Base-by-base conservation (phyloP, 2,888 invertebrate genomes). In the Tetrapedia diversipes region DNA sequence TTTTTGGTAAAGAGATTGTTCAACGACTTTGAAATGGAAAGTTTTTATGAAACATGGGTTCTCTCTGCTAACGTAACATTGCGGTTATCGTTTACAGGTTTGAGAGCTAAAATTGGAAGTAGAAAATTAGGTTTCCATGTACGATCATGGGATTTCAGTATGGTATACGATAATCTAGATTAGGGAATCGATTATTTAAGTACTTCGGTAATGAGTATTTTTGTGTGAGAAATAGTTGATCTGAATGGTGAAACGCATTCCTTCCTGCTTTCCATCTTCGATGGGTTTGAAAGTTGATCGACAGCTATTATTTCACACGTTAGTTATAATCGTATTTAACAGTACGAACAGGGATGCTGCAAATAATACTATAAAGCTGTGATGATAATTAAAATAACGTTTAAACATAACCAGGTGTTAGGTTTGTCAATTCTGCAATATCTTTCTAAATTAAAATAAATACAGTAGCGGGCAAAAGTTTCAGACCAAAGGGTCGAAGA, bases 71-170 rank as follows among this genome's bases (percentile, higher is more conserved):
- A n/a, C n/a, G 37, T 37, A 27, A 14, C 3, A 37, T 37, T 43
- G 27, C 10, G n/a, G n/a, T 27, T 34, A 22, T 29, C 16, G 24
- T n/a, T 24, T 6, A n/a, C 37, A 24, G n/a, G 65, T 57, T 49
- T 29, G 29, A 57, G 14, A 45, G 24, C 22, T 47, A 34, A 45
- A 56, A 53, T 64, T 64, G 51, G 51, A n/a, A 22, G 24, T 10
- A 24, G 37, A 45, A 45, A 65, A 70, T 57, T 65, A 39, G 24
- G 16, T 32, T 56, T 56, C 56, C 70, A 49, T 49, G 32, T 70
- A 56, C 11, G 47, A 41, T 41, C n/a, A 41, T 47, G 29, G 56
- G 16, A 39, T 32, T 64, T 10, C 16, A 22, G 16, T 19, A 53
- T 32, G 47, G 65, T 4, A 11, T 8, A 54, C 56, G 22, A 37